phyloP scores from a whole-genome alignment of 53 echinoderm and acorn worm genomes.

The Pentamera pediparva region DNA sequence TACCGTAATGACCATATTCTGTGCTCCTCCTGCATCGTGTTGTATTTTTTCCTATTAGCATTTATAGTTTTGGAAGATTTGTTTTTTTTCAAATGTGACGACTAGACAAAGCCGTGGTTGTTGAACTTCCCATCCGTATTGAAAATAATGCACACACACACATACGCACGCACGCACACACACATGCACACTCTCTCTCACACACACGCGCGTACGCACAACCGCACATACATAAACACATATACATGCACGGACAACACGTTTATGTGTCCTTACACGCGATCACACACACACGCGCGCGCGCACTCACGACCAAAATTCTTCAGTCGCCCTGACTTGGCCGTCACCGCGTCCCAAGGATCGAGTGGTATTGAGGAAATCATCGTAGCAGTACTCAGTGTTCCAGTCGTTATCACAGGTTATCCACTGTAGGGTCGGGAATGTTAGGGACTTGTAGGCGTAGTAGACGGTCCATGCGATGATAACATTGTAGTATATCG shows the following conservation, averaged over 20 bases:
- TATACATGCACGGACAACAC: too few relatives aligned
- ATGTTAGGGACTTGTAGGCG: conserved; percentile 45
- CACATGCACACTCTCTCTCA: neutral
- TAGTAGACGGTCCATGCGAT: conserved; percentile 90
- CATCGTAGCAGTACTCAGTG: conserved; percentile 64
- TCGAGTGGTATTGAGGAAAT: conserved; percentile 22
- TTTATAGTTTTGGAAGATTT: too few relatives aligned
- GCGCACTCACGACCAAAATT: conserved; percentile 36
- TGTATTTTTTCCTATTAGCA: too few relatives aligned
- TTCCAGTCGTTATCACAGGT: conserved; percentile 80
- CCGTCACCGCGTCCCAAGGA: neutral
- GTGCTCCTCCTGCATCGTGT: too few relatives aligned
- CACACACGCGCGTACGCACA: too few relatives aligned
- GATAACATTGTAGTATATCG: conserved; percentile 94
- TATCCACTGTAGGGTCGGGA: conserved; percentile 61
- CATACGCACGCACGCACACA: neutral
- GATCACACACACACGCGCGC: too few relatives aligned
- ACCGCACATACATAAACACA: too few relatives aligned
- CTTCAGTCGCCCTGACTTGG: conserved; percentile 7
- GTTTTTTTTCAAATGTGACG: too few relatives aligned
- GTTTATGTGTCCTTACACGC: neutral
- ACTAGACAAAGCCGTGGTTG: too few relatives aligned
- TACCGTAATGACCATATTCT: too few relatives aligned
- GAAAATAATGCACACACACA: too few relatives aligned
- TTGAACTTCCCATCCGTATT: too few relatives aligned